Evolutionary conservation across 2,797 vertebrate genomes (phyloP), one percentile per base, ranked within the genome.

Genomic region (Glyptemys insculpta): DNA sequence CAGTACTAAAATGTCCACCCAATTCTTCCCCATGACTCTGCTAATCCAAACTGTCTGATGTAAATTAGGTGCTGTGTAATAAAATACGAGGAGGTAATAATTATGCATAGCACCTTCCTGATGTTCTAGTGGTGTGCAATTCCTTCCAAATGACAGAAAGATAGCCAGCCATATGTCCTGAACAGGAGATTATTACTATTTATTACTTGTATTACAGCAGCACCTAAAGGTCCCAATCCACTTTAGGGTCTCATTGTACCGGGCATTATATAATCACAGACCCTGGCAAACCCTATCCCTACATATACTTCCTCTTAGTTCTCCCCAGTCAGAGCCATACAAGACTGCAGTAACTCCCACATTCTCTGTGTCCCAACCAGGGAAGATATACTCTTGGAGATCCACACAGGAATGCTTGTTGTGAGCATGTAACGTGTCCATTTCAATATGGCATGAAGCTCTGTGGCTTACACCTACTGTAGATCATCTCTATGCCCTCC

Each of bases 261-360:
- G 49, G 25, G 25, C 44, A 79, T 3, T 19, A 2, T 52, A 72
- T 74, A 91, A 83, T 74, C 1, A 85, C 86, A 65, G 12, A 54
- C 72, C 19, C n/a, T 68, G 15, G 34, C 62, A 65, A 65, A n/a
- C 25, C 54, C 54, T 56, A 56, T 56, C 23, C 54, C 37, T 74
- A 23, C 72, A 41, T 41, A 14, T 44, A 27, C 21, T 25, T 44
- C 41, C 21, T 83, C 8, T 18, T 85, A 1, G 34, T 74, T 91
- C 31, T 88, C 81, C 56, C 9, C 2, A 21, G 4, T 1, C 1
- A 1, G 3, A 90, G 2, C 37, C 5, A 74, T 14, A 44, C 21
- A 44, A 7, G 25, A 9, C 12, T 3, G 81, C 2, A 16, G 41
- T 29, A 65, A n/a, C 44, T 78, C 41, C 80, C 41, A 44, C 86